Base-by-base conservation (phyloP, 2,888 invertebrate species). In the Nematopogon swammerdamellus region DNA sequence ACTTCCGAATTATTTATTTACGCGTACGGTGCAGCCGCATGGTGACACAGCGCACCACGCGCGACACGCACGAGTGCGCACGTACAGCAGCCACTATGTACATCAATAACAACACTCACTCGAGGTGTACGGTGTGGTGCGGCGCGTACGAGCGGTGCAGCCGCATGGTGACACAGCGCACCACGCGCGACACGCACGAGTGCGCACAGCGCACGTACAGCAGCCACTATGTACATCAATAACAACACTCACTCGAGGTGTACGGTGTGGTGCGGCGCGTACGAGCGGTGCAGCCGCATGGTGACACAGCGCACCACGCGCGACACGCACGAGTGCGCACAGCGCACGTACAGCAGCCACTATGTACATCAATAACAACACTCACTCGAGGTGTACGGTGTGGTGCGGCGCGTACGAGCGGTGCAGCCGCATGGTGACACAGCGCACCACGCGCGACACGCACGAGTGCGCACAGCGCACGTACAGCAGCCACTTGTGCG, bases 401-500 rank as follows among this genome's bases (percentile, higher is more conserved):
- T 95, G 92, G 65, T 93, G 89, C 2, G 95, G 95, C 51, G 88
- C 85, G 72, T 94, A 95, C 19, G 92, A 92, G 18, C 89, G 88
- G 73, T 95, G 93, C 49, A 95, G 76, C 55, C 88, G 85, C 61
- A 93, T 92, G 53, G 87, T 81, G 50, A 92, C 90, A 68, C 88
- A 88, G 46, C 83, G 81, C 3, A 93, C 80, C 60, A 89, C 85
- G 46, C 80, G 69, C 17, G 86, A 81, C 53, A 85, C 82, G 55
- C 80, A 80, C 84, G 82, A 51, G 84, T 77, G 49, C 18, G 85
- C 83, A 0, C 88, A 88, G 58, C 92, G 83, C 2, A 95, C 86
- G 75, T 95, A 95, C 50, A 95, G 84, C 73, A 94, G 85, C 95
- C 95, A 95, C 67, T 93, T 92, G 71, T 95, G 92, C 6, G 90